phyloP scores from a whole-genome alignment of 2,888 invertebrate genomes.

The Thyatira batis region DNA sequence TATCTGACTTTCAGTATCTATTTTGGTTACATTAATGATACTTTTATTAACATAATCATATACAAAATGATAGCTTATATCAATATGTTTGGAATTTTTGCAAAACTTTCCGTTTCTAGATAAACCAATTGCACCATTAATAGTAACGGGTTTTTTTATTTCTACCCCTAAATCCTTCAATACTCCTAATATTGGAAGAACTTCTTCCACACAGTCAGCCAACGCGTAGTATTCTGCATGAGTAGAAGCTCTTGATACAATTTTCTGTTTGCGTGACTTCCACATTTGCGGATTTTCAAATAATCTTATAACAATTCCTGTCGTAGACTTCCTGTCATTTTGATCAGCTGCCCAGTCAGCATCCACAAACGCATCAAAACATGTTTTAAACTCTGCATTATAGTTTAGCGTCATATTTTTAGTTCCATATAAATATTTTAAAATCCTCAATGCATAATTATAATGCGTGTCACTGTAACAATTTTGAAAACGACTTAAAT shows the following conservation, averaged over 20 bases:
- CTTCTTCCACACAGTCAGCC: conserved; percentile 8
- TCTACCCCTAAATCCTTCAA: background rate
- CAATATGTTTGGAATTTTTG: conserved; percentile 2
- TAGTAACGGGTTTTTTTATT: conserved; percentile 1
- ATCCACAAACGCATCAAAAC: conserved; percentile 6
- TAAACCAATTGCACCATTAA: conserved; percentile 7
- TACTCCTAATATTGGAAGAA: conserved; percentile 5
- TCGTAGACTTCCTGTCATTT: conserved; percentile 4
- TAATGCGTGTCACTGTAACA: conserved; percentile 1
- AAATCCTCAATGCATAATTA: conserved; percentile 4
- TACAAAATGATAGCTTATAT: no score
- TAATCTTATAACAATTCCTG: conserved; percentile 3
- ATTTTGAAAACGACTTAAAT: conserved; percentile 3
- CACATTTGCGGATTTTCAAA: conserved; percentile 4
- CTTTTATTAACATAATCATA: no score
- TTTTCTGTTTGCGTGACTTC: conserved; percentile 8
- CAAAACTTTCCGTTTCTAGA: conserved; percentile 7
- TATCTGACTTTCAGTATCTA: no score
- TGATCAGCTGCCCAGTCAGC: conserved; percentile 6
- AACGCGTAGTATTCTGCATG: conserved; percentile 1
- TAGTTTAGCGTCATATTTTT: background rate
- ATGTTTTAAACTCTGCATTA: background rate
- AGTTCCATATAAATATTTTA: conserved; percentile 5
- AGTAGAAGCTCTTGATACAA: conserved; percentile 6
- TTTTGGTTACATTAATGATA: no score